These are phyloP conservation scores for Cotesia glomerata DNA, from an alignment of 1,140 invertebrate genomes.

Conservation along the genomic window DNA sequence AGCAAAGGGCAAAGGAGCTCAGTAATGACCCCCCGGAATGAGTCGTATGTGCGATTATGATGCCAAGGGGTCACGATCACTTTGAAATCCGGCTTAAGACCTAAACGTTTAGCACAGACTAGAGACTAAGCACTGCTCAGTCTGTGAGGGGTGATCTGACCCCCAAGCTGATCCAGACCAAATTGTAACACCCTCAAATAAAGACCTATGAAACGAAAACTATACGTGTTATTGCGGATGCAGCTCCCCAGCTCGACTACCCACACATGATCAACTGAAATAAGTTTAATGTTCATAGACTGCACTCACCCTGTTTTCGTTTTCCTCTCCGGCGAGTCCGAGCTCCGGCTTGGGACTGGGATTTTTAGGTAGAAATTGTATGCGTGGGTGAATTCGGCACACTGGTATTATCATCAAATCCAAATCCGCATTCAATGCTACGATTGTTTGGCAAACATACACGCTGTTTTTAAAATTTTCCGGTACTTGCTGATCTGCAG, in stretches of 20 bases:
- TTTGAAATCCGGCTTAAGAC: slow-evolving; percentile 51
- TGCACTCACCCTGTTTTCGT: slow-evolving; percentile 1
- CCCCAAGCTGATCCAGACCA: slow-evolving; percentile 32
- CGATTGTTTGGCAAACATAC: slow-evolving; percentile 38
- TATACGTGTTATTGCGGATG: slow-evolving; percentile 41
- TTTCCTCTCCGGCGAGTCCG: not conserved
- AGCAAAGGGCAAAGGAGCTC: slow-evolving; percentile 6
- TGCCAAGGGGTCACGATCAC: slow-evolving; percentile 34
- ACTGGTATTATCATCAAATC: slow-evolving; percentile 29
- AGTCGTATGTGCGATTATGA: slow-evolving; percentile 4
- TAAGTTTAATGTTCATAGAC: slow-evolving; percentile 6
- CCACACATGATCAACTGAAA: not conserved
- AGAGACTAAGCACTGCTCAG: not conserved
- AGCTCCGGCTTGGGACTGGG: not conserved
- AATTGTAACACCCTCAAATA: slow-evolving; percentile 48
- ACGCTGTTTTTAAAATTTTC: slow-evolving; percentile 36
- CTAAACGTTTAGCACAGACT: slow-evolving; percentile 47
- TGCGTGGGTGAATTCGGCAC: slow-evolving; percentile 25
- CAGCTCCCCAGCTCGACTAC: not conserved
- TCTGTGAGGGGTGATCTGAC: slow-evolving; percentile 30
- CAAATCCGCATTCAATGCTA: slow-evolving; percentile 30
- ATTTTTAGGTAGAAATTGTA: not conserved
- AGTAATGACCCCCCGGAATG: not conserved
- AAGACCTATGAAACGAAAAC: slow-evolving; percentile 53
- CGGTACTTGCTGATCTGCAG: not conserved